Evolutionary conservation across 2,797 vertebrate genomes (phyloP), one percentile per base, ranked within the genome.

Genomic region (Anguilla obscura): DNA sequence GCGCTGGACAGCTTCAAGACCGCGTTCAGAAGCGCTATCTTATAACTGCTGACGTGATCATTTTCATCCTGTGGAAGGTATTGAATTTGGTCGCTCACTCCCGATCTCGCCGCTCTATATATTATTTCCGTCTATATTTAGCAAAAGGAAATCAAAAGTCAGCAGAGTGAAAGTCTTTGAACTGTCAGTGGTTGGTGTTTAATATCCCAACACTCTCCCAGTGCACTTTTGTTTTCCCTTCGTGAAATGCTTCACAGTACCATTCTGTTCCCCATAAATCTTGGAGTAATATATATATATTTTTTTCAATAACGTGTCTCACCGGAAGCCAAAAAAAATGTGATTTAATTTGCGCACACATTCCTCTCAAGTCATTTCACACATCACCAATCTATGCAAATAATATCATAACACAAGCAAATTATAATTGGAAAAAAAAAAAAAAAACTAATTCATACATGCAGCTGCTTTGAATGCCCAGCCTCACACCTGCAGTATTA

Each of bases 331-430:
- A 89, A 74, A n/a, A n/a, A 66, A 30, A 71, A 63, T 50, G 63
- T 84, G 52, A 54, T 88, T 89, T 90, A 88, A 86, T 88, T 82
- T 66, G 86, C 56, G 79, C 45, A 88, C 86, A 69, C 54, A 54
- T 88, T 88, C 90, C 88, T 90, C 79, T 88, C 89, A 91, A 89
- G 88, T 92, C 92, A 94, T 95, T 95, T 95, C 94, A 94, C 94
- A 95, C 94, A 92, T 94, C 92, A 88, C 88, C 93, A 92, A 92
- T 86, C 92, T 87, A 63, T 76, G 86, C 89, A 92, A 93, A 93
- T 92, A 93, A 91, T 90, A 92, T 89, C 91, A 91, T 91, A 87
- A 66, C 40, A 92, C 90, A 90, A 91, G 90, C 87, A 89, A 91
- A 92, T 93, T 76, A 93, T 95, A 94, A 95, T 93, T 94, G 91